Percentiles rank a stretch among this genome's conserved stretches.
phyloP scores from a whole-genome alignment of 2,797 vertebrate genomes.

The Protosalanx chinensis region DNA sequence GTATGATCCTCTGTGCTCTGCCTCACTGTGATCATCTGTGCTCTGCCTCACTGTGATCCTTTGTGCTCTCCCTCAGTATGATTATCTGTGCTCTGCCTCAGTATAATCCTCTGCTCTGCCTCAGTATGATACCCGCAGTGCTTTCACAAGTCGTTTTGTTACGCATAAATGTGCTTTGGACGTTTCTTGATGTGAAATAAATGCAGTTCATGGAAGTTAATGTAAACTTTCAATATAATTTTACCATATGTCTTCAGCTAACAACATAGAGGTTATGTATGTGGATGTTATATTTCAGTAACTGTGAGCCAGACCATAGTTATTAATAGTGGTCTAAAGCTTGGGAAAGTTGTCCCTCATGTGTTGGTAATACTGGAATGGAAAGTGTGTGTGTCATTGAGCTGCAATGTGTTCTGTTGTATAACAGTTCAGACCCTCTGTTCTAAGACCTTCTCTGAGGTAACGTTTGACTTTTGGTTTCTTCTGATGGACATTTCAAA shows the following conservation, averaged over 20 bases:
- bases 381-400: conserved; percentile 73
- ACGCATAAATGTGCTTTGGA: background rate
- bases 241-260: background rate
- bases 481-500: background rate
- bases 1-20: no score
- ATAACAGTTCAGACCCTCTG: conserved; percentile 43
- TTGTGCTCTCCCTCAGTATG: no score
- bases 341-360: conserved; percentile 64
- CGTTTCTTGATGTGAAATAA: background rate
- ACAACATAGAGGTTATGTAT: background rate
- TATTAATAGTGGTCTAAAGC: conserved; percentile 69
- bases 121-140: no score
- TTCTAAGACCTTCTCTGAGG: background rate
- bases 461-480: background rate
- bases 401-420: conserved; percentile 64
- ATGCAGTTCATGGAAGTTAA: background rate
- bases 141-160: no score
- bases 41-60: no score
- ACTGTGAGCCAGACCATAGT: conserved; percentile 49
- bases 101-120: background rate
- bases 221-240: background rate
- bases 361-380: conserved; percentile 77
- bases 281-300: conserved; percentile 39
- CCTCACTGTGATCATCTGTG: no score
- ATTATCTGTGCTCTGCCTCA: no score